A percentile compares a stretch with the other conserved stretches of the same genome.
These are phyloP conservation scores for Andrena flavipes DNA, from an alignment of 2,888 invertebrate genomes.

Conservation along the genomic window DNA sequence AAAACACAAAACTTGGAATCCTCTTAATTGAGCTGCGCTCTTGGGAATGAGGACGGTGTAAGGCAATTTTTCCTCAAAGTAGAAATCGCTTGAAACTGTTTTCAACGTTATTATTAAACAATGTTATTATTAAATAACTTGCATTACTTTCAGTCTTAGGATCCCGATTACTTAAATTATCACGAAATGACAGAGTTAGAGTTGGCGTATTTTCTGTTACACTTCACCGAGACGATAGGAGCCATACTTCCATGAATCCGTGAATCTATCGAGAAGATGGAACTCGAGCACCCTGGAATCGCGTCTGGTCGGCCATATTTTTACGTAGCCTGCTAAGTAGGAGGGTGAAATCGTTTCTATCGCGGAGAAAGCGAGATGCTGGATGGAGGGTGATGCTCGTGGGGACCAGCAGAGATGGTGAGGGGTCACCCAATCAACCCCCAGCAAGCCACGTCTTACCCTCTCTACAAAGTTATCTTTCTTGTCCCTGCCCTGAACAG, in stretches of 20 bases:
- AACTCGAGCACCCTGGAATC: conserved; percentile 72
- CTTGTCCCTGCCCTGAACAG: conserved; percentile 80
- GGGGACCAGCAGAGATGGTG: conserved; percentile 60
- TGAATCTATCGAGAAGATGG: conserved; percentile 47
- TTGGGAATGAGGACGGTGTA: no score
- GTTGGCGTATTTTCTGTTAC: conserved; percentile 2
- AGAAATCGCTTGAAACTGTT: no score
- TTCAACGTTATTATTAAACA: no score
- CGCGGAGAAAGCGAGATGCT: conserved; percentile 73
- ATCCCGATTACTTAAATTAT: no score
- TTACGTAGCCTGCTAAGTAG: conserved; percentile 60
- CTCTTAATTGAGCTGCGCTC: no score
- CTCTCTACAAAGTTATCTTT: conserved; percentile 84
- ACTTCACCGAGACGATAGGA: conserved; percentile 19
- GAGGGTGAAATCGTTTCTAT: conserved; percentile 80
- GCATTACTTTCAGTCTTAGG: no score
- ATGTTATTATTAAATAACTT: no score
- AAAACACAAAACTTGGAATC: not conserved
- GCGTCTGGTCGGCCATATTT: conserved; percentile 82
- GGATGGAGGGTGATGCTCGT: conserved; percentile 73
- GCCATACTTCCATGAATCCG: conserved; percentile 33
- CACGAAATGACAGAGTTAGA: not conserved
- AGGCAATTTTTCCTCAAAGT: no score
- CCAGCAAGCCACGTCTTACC: conserved; percentile 83
- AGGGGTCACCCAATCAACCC: conserved; percentile 84